Base-by-base conservation (phyloP, 2,797 vertebrate species). In the Pagetopsis macropterus region DNA sequence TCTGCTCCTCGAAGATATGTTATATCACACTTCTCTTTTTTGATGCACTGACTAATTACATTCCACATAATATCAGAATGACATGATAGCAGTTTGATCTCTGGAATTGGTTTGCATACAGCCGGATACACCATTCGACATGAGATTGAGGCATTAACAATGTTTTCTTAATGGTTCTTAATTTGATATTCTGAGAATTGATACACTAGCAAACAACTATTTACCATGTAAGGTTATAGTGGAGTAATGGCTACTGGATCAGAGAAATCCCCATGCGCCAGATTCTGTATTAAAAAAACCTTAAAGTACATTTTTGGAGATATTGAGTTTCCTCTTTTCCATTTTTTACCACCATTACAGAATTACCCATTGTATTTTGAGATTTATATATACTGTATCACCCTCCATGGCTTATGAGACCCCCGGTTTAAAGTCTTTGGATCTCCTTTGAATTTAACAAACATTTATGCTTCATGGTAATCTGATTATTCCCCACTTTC, bases 401-500 rank as follows among this genome's bases (percentile, higher is more conserved):
- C 46, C 78, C 70, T 54, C 65, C 31, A 62, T 60, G 61, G 61
- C 78, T 76, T 16, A 46, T 40, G 57, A 49, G 62, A 74, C 78
- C 15, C 4, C 11, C 10, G 54, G 76, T 65, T 85, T 70, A 64
- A 80, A 70, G 70, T 67, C 72, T 79, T 58, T 81, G 83, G 76
- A 79, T 65, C 50, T 40, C 62, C 73, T 61, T 46, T 37, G 65
- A 80, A 62, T 86, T 65, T 63, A 69, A 79, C 69, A 81, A 85
- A 78, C 78, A 71, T 58, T 3, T 41, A 37, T 44, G 73, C 66
- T 45, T 23, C 50, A 31, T 31, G 23, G 15, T 79, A 77, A 90
- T 88, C 51, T 31, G 54, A 86, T 91, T 86, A 67, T 76, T 62
- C 54, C 60, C 69, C 66, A 86, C 78, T 90, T 89, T 55, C 27